phyloP scores from a whole-genome alignment of 1,140 invertebrate genomes.

The Caenorhabditis remanei region DNA sequence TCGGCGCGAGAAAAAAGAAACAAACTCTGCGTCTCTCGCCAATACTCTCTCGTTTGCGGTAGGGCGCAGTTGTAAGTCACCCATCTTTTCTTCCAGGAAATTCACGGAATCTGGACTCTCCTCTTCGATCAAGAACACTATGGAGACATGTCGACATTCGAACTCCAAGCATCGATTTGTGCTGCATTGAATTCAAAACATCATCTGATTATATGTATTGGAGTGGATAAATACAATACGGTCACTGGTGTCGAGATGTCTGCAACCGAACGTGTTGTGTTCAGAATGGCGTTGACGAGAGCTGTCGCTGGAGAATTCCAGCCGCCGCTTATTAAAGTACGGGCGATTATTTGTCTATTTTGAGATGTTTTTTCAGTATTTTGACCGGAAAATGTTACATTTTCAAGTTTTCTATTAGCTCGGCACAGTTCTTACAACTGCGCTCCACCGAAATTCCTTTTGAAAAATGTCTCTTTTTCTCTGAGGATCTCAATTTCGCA shows the following conservation, averaged over 20 bases:
- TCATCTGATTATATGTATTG: slow-evolving; percentile 17
- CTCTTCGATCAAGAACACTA: slow-evolving; percentile 40
- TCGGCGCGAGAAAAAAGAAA: too few species aligned
- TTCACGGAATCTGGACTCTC: slow-evolving; percentile 20
- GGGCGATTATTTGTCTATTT: too few species aligned
- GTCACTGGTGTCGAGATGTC: slow-evolving; percentile 31
- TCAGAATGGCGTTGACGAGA: slow-evolving; percentile 41
- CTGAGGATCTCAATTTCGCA: too few species aligned
- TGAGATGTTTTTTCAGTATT: too few species aligned
- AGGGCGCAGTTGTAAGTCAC: too few species aligned
- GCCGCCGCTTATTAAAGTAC: slow-evolving; percentile 14
- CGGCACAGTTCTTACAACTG: too few species aligned
- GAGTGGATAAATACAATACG: background rate
- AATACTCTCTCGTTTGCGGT: too few species aligned
- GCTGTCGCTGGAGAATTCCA: slow-evolving; percentile 45
- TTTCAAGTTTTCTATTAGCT: too few species aligned
- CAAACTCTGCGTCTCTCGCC: too few species aligned
- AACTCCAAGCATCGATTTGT: slow-evolving; percentile 34
- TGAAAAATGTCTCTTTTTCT: too few species aligned
- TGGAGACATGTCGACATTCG: slow-evolving; percentile 27
- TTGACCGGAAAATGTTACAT: too few species aligned
- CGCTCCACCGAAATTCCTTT: too few species aligned
- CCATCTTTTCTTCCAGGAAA: background rate
- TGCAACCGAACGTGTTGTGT: slow-evolving; percentile 22
- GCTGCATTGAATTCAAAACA: slow-evolving; percentile 28